Evolutionary conservation across 2,113 vertebrate genomes (phyloP), one percentile per base, ranked within the genome.

Genomic region (Benitochromis conjunctus): DNA sequence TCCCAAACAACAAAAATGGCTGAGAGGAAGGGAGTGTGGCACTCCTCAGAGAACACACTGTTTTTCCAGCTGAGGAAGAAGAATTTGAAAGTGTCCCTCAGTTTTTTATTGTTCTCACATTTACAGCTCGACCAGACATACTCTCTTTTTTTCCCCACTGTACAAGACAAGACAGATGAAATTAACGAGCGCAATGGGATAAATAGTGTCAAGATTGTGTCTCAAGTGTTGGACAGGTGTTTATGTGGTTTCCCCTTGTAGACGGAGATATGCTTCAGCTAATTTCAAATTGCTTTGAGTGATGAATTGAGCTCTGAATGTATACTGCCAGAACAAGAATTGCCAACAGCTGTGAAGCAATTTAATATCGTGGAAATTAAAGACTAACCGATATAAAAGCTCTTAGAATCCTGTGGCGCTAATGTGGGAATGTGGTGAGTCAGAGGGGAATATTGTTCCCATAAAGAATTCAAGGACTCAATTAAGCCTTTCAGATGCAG

Each of bases 401-500:
- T 76, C 64, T 91, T 29, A 34, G 19, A 86, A 56, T 81, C 57
- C 38, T 43, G 19, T 2, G 0, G 82, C 26, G 80, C 41, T 86
- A 87, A 90, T 81, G 54, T 77, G 83, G 82, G 81, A 88, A 91
- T 64, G 36, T 11, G 51, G 79, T 1, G 66, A 82, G 84, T 92
- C 87, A 89, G 57, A 83, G 57, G 81, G 43, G 82, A 89, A 89
- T 88, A 85, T 64, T 89, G 80, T 85, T 83, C 38, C 88, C 77
- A 90, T 90, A 81, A 92, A 94, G 88, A 86, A 94, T 91, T 95
- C 81, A 95, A 91, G 76, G 83, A 90, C 89, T 86, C 85, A 92
- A 89, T 94, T 88, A 94, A 88, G 34, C 86, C 87, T 90, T 90
- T 92, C 81, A 80, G 80, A 82, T 24, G 82, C 13, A 21, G 29